phyloP scores from a whole-genome alignment of 2,888 invertebrate species.

The Leptinotarsa juncta region DNA sequence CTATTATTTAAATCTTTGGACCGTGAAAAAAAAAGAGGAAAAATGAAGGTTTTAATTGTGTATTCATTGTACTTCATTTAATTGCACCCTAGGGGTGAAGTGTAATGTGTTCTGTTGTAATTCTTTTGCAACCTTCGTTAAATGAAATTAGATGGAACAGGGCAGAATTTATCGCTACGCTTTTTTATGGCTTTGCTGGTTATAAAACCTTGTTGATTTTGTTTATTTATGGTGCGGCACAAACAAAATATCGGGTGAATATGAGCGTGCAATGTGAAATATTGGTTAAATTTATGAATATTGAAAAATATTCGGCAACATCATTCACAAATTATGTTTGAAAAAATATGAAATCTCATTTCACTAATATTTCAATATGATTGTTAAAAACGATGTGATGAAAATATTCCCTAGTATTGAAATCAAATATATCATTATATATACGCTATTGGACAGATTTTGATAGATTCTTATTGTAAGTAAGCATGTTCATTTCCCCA shows the following conservation, averaged over 20 bases:
- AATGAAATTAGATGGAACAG: constrained; percentile 23
- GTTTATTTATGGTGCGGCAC: constrained; percentile 4
- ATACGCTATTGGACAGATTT: too few relatives aligned
- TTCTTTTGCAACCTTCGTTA: constrained; percentile 24
- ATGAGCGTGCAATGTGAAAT: background rate
- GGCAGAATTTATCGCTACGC: constrained; percentile 15
- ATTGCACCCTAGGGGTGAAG: constrained; percentile 21
- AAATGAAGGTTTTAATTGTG: constrained; percentile 29
- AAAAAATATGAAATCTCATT: too few relatives aligned
- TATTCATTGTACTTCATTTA: constrained; percentile 28
- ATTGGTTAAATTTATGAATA: background rate
- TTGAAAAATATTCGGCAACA: too few relatives aligned
- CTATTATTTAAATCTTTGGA: constrained; percentile 26
- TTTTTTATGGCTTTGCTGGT: constrained; percentile 4
- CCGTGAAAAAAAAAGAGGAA: constrained; percentile 25
- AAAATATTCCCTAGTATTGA: too few relatives aligned
- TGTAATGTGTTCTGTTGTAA: constrained; percentile 19
- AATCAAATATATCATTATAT: too few relatives aligned
- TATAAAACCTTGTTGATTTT: constrained; percentile 12
- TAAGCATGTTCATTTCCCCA: too few relatives aligned
- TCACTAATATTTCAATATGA: too few relatives aligned
- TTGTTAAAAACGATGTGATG: too few relatives aligned
- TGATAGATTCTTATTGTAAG: too few relatives aligned
- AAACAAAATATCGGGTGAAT: background rate
- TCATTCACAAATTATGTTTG: too few relatives aligned